A percentile compares a stretch with the other conserved stretches of the same genome.
Evolutionary conservation across 2,888 invertebrate species (phyloP).

Genomic region (Platynereis dumerilii): DNA sequence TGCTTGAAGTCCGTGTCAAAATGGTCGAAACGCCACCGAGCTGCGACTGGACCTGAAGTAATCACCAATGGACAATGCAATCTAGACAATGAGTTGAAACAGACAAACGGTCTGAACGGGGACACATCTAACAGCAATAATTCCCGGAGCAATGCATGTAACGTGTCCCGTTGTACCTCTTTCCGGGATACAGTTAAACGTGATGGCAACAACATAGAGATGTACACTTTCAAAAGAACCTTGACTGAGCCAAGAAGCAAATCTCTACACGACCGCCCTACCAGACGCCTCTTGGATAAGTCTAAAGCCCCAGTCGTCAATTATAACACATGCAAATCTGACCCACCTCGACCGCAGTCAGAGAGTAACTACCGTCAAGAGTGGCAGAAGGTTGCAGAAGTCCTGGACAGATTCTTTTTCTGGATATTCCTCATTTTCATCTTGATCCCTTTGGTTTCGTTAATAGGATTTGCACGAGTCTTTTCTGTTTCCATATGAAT

Average conservation of each 20-base stretch:
- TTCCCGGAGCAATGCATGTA: background rate
- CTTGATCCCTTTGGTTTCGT: slow-evolving; percentile 11
- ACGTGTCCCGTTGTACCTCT: background rate
- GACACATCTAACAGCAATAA: background rate
- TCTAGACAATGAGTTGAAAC: background rate
- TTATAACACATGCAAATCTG: background rate
- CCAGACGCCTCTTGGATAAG: background rate
- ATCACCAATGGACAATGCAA: background rate
- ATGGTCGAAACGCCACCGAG: background rate
- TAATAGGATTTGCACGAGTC: slow-evolving; percentile 8
- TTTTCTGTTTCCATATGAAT: too few relatives aligned
- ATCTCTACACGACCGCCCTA: background rate
- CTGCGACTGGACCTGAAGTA: background rate
- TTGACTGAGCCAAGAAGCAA: background rate
- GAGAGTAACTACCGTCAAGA: background rate
- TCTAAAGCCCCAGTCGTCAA: background rate
- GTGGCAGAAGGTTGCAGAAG: slow-evolving; percentile 23
- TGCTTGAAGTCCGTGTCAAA: slow-evolving; percentile 4
- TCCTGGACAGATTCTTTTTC: slow-evolving; percentile 25
- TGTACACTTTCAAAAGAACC: too few relatives aligned
- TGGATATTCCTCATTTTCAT: slow-evolving; percentile 23
- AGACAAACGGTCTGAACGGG: background rate
- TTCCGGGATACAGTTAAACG: background rate
- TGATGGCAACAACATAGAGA: too few relatives aligned
- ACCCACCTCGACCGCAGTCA: too few relatives aligned